phyloP scores from a whole-genome alignment of 2,113 vertebrate species.

The Arothron firmamentum region DNA sequence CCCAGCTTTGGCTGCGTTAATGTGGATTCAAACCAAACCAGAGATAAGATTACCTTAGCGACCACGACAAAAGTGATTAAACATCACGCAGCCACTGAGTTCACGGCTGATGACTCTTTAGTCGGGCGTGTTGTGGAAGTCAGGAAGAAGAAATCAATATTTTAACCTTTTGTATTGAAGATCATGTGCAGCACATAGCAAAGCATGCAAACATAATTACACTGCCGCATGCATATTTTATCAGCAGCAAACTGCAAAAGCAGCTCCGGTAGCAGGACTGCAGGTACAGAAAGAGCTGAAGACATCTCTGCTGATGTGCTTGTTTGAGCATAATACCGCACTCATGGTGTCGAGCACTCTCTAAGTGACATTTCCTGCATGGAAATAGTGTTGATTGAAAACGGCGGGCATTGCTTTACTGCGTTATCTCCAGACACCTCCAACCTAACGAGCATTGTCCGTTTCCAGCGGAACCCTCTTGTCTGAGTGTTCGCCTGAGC shows the following conservation, averaged over 20 bases:
- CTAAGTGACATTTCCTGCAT: constrained; percentile 69
- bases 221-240: constrained; percentile 39
- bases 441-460: constrained; percentile 79
- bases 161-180: constrained; percentile 1
- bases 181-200: not conserved
- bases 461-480: constrained; percentile 73
- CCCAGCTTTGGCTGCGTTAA: constrained; percentile 17
- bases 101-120: not conserved
- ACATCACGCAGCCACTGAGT: constrained; percentile 4
- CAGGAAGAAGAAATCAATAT: not conserved
- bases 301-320: constrained; percentile 48
- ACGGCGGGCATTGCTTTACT: constrained; percentile 68
- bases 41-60: constrained; percentile 25
- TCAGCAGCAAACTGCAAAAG: constrained; percentile 25
- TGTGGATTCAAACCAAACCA: constrained; percentile 34
- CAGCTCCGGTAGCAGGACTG: constrained; percentile 9
- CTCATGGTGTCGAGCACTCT: constrained; percentile 52
- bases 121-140: not conserved
- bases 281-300: constrained; percentile 42
- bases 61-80: constrained; percentile 43
- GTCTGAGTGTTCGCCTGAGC: constrained; percentile 66
- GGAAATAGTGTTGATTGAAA: constrained; percentile 74
- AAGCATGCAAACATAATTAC: constrained; percentile 22
- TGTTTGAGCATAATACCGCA: constrained; percentile 52
- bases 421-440: constrained; percentile 74